Conservation (phyloP, 2,797 vertebrate species). For the Paramormyrops hopkinsi region DNA sequence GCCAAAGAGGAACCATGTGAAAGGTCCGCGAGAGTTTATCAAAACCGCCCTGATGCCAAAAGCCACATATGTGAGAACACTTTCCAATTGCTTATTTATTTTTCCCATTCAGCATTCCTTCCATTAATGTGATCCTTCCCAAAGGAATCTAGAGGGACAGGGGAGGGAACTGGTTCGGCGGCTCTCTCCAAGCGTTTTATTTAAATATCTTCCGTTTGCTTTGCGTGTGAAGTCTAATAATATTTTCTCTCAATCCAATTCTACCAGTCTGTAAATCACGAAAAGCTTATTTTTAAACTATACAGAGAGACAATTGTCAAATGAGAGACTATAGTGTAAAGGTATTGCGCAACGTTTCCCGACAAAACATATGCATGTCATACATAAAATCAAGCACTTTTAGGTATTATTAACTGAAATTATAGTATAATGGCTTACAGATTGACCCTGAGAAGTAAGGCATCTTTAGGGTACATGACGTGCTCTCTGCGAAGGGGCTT, state of each 20-base stretch:
- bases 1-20: conserved; percentile 18
- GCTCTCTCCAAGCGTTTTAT: neutral
- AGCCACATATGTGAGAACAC: conserved; percentile 8
- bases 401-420: neutral
- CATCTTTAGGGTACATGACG: neutral
- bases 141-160: conserved; percentile 28
- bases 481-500: neutral
- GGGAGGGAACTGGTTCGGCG: neutral
- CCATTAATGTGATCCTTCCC: conserved; percentile 27
- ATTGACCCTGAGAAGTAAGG: neutral
- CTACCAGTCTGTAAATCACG: neutral
- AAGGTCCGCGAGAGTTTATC: conserved; percentile 27
- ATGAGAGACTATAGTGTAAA: neutral
- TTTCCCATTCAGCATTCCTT: conserved; percentile 30
- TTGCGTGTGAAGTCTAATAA: neutral
- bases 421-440: neutral
- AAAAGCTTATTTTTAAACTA: neutral
- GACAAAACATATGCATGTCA: neutral
- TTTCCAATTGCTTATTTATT: conserved; percentile 28
- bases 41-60: conserved; percentile 26
- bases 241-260: neutral
- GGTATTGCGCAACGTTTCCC: neutral
- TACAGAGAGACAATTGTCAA: neutral
- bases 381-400: neutral
- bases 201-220: no score